phyloP scores from a whole-genome alignment of 2,888 invertebrate species.

The Lepas anatifera region DNA sequence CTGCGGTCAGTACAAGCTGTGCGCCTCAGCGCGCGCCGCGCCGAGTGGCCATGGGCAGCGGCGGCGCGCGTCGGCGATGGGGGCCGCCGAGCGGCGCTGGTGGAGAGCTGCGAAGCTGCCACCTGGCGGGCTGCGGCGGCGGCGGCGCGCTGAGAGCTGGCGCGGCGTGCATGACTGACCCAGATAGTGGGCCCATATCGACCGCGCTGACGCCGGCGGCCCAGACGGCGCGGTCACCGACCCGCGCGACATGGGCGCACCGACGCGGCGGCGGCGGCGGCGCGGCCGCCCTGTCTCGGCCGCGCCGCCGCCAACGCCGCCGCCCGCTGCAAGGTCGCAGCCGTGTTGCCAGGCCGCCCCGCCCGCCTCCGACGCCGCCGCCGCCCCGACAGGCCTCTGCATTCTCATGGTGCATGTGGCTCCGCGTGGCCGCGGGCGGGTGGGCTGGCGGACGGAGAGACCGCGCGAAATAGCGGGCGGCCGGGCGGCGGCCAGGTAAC shows the following conservation, averaged over 20 bases:
- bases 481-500: too few species aligned
- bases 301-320: background rate
- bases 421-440: background rate
- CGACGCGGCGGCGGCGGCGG: background rate
- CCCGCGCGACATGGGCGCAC: background rate
- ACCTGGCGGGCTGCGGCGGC: background rate
- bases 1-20: too few species aligned
- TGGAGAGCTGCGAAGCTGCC: background rate
- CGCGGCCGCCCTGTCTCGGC: background rate
- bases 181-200: constrained; percentile 1
- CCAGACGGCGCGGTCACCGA: constrained; percentile 4
- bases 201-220: background rate
- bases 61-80: background rate
- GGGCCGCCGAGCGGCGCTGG: background rate
- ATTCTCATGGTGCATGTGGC: background rate
- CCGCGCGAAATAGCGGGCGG: too few species aligned
- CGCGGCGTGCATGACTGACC: background rate
- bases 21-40: too few species aligned
- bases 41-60: too few species aligned
- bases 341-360: too few species aligned
- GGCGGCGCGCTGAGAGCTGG: background rate
- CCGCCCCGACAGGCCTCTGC: background rate
- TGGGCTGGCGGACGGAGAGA: too few species aligned
- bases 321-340: background rate
- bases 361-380: background rate